Evolutionary conservation across 2,888 invertebrate species (phyloP), one percentile per base, ranked within the genome.

Genomic region (Drosophila multiciliata): DNA sequence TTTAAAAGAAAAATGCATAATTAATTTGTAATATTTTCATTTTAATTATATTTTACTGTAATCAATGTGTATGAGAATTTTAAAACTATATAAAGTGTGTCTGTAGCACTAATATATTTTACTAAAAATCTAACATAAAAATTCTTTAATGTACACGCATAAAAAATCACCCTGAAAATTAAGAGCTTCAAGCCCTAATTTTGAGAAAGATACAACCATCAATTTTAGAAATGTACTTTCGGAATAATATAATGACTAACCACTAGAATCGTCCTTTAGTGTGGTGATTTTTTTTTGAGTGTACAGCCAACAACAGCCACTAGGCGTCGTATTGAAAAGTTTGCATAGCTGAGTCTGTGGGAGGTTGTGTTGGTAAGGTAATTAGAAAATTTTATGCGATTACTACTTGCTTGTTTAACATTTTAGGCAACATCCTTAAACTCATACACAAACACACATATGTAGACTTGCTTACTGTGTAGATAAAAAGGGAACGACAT

Each of bases 321-420:
- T 36, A 58, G 64, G 48, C 35, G n/a, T n/a, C 57, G 33, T 48
- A 23, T 35, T 32, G 53, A 26, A 81, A 82, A 66, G 65, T 78
- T 63, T 65, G 29, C 61, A 49, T 57, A 49, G 23, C 45, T 49
- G 49, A 40, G 15, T 17, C 66, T 53, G 57, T 49, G 48, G 50
- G 12, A 55, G 64, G 61, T 72, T 73, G 64, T 82, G 75, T 69
- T 74, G 71, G 84, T 73, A 59, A 66, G 78, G 84, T 90, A 91
- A 90, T 90, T 91, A 91, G 80, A 88, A 90, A 87, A 91, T 90
- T 89, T 88, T 82, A 91, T 87, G 85, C 78, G 83, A 90, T 86
- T 89, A 85, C 78, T 77, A 78, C 78, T 79, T 77, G 71, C 73
- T 75, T 75, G 75, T 79, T 75, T 57, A 76, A 75, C 73, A 78